phyloP scores from a whole-genome alignment of 2,797 vertebrate species.

The Myripristis murdjan region DNA sequence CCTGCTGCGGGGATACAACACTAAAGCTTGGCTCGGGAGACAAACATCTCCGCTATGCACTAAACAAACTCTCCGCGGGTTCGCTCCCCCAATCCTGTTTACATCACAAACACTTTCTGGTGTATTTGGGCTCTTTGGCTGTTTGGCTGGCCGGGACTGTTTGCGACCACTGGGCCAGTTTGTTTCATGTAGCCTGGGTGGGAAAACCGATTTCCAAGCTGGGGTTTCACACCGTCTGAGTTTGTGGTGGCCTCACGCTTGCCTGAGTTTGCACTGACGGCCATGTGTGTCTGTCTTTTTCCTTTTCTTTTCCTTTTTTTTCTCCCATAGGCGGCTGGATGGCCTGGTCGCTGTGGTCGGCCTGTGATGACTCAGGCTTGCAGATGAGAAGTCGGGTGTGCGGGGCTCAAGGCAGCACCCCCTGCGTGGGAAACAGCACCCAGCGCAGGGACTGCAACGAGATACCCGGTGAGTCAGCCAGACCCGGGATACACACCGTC shows the following conservation, averaged over 20 bases:
- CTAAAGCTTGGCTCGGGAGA: constrained; percentile 65
- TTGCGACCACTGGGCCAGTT: constrained; percentile 13
- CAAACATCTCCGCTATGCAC: constrained; percentile 75
- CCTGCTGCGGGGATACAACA: constrained; percentile 65
- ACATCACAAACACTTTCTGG: constrained; percentile 65
- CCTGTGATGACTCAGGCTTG: constrained; percentile 91
- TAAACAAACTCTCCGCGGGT: constrained; percentile 70
- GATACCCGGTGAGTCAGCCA: constrained; percentile 90
- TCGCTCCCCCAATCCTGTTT: constrained; percentile 64
- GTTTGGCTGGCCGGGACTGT: constrained; percentile 22
- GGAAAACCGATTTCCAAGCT: constrained; percentile 51
- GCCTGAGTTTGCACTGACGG: constrained; percentile 49
- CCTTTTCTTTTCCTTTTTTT: constrained; percentile 27
- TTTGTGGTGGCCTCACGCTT: constrained; percentile 18
- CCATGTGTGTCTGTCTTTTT: not conserved
- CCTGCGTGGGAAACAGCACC: constrained; percentile 93
- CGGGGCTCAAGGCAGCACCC: constrained; percentile 74
- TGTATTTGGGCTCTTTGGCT: constrained; percentile 45
- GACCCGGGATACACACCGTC: not conserved
- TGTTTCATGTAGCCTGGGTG: constrained; percentile 58
- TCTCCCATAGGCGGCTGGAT: constrained; percentile 97
- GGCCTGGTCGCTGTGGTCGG: constrained; percentile 95
- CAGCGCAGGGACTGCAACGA: constrained; percentile 95
- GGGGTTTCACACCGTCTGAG: too few species aligned
- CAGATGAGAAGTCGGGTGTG: constrained; percentile 93